Evolutionary conservation across 2,888 invertebrate genomes (phyloP).

Genomic region (Ormyrus pomaceus): DNA sequence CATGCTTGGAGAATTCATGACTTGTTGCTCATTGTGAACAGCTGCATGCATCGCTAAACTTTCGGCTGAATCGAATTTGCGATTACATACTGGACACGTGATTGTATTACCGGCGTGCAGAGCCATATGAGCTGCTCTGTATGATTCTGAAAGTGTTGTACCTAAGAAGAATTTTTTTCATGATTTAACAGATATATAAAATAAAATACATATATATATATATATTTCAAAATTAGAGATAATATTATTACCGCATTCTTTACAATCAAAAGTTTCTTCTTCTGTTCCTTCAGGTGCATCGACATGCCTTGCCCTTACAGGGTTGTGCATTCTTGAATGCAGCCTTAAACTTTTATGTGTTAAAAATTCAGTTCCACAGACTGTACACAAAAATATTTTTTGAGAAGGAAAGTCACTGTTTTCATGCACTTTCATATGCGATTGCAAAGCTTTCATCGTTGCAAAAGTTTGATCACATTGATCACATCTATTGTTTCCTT

Average conservation of each 20-base stretch:
- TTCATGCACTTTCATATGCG: conserved; percentile 78
- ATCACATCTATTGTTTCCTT: conserved; percentile 70
- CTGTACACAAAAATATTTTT: conserved; percentile 78
- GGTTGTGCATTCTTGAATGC: conserved; percentile 86
- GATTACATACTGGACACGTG: conserved; percentile 83
- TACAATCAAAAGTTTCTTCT: conserved; percentile 69
- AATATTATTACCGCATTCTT: conserved; percentile 69
- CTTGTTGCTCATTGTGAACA: conserved; percentile 77
- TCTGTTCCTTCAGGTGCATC: conserved; percentile 74
- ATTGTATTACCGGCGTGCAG: conserved; percentile 80
- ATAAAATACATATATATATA: not conserved
- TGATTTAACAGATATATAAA: not conserved
- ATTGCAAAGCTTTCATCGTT: conserved; percentile 78
- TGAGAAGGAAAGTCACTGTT: conserved; percentile 60
- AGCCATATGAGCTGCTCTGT: conserved; percentile 81
- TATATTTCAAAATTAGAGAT: not conserved
- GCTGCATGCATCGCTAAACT: conserved; percentile 86
- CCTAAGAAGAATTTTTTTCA: conserved; percentile 58
- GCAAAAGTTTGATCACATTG: conserved; percentile 70
- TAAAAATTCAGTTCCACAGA: conserved; percentile 83
- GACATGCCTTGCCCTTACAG: conserved; percentile 78
- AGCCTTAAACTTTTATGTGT: conserved; percentile 82
- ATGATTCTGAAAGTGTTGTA: conserved; percentile 74
- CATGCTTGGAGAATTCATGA: conserved; percentile 61
- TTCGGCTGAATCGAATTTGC: conserved; percentile 81